Base-by-base conservation (phyloP, 2,888 invertebrate genomes). In the Hypsopygia costalis region DNA sequence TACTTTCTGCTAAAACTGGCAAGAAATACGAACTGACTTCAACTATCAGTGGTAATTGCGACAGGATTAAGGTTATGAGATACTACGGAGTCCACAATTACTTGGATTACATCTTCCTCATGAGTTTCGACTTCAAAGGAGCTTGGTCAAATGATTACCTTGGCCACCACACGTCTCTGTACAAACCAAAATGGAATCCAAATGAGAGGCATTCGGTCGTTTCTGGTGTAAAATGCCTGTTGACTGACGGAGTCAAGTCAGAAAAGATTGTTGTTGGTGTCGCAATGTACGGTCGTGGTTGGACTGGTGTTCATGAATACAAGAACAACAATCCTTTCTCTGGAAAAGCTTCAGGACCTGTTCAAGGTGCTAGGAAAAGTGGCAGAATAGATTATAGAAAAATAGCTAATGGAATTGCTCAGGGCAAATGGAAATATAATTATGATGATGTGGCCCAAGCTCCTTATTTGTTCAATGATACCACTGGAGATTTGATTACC, bases 181-280 rank as follows among this genome's bases (percentile, higher is more conserved):
- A 88, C 49, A 87, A 88, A 0, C 88, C 88, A 2, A 60, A 69
- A n/a, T 88, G 83, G 85, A 79, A 59, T 31, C 74, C 78, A 0
- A 87, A 86, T 12, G 88, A 88, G 39, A 85, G 85, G n/a, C 88
- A 88, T 62, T 87, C 88, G 1, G 81, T 87, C n/a, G 88, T 88
- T 44, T 86, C 87, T 30, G 88, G 87, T n/a, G 81, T 82, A 0
- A 80, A 81, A 48, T 85, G 65, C 51, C 52, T 88, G 11, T 53
- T 88, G 9, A 87, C 87, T 37, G 88, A 88, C 64, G 87, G 87
- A 8, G 87, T 88, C 0, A 71, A 61, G 27, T 80, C 87, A 1
- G 86, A 80, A 62, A 88, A 88, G 60, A 76, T 88, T 4, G 69
- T 88, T 0, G 78, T 87, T 0, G 87, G 87, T 27, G 87, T 88